Evolutionary conservation across 2,797 vertebrate genomes (phyloP).

Genomic region (Huso huso): DNA sequence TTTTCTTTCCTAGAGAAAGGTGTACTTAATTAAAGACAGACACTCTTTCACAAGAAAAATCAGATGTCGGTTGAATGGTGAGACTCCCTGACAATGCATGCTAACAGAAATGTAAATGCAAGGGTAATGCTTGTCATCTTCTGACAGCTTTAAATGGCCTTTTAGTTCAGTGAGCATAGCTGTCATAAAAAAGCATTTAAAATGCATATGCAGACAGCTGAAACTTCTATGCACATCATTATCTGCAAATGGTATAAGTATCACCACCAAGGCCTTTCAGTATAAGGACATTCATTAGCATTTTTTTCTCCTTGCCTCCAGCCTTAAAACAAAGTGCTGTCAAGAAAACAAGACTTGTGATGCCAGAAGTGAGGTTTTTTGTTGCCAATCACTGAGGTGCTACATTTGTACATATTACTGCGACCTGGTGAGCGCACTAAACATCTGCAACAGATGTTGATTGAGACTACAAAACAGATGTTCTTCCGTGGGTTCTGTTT

Average conservation of each 20-base stretch:
- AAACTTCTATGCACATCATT: slow-evolving; percentile 32
- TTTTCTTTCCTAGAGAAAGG: slow-evolving; percentile 34
- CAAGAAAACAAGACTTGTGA: slow-evolving; percentile 69
- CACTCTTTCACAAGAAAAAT: slow-evolving; percentile 28
- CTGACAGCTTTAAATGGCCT: slow-evolving; percentile 51
- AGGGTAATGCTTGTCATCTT: slow-evolving; percentile 78
- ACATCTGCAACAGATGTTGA: slow-evolving; percentile 62
- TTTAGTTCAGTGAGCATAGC: slow-evolving; percentile 34
- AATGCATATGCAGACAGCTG: slow-evolving; percentile 32
- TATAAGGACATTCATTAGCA: slow-evolving; percentile 69
- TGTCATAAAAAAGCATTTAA: slow-evolving; percentile 33
- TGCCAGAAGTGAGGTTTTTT: slow-evolving; percentile 63
- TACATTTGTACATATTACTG: slow-evolving; percentile 71
- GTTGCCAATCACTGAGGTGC: slow-evolving; percentile 66
- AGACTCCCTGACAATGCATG: slow-evolving; percentile 65
- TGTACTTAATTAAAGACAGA: slow-evolving; percentile 79
- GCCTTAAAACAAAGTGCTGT: slow-evolving; percentile 77
- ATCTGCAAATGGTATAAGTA: slow-evolving; percentile 30
- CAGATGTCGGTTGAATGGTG: slow-evolving; percentile 62
- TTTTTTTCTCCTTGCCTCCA: slow-evolving; percentile 60
- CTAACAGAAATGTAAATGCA: slow-evolving; percentile 76
- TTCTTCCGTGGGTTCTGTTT: neutral
- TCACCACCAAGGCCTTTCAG: slow-evolving; percentile 53
- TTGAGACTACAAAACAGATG: slow-evolving; percentile 37
- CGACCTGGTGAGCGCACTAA: slow-evolving; percentile 64